phyloP scores from a whole-genome alignment of 2,888 invertebrate species.

The Ormia ochracea region DNA sequence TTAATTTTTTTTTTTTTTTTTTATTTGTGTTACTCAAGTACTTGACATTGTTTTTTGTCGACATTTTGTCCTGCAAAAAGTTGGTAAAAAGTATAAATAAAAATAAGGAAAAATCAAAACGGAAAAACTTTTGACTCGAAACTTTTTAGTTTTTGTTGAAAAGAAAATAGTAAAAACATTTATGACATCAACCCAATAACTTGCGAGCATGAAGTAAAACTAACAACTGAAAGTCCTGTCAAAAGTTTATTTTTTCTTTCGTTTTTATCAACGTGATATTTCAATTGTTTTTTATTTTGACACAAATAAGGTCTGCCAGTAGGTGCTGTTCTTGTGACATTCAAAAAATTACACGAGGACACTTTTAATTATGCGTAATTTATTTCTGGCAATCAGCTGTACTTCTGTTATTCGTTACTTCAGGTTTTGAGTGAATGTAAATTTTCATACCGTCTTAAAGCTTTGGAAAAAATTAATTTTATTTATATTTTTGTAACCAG shows the following conservation, averaged over 20 bases:
- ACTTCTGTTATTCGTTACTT: too few species aligned
- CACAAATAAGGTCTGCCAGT: too few species aligned
- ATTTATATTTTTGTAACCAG: too few species aligned
- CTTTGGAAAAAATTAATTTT: too few species aligned
- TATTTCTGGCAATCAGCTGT: too few species aligned
- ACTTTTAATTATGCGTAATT: too few species aligned
- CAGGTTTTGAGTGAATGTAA: too few species aligned
- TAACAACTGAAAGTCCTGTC: background rate
- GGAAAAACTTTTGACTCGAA: background rate
- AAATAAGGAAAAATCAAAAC: background rate
- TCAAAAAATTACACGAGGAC: too few species aligned
- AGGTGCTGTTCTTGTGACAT: too few species aligned
- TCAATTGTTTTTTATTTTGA: too few species aligned
- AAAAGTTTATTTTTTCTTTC: background rate
- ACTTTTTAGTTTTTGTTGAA: background rate
- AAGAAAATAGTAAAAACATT: background rate
- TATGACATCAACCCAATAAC: slow-evolving; percentile 1
- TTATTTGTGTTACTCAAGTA: background rate
- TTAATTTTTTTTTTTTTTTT: background rate
- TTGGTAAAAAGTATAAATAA: background rate
- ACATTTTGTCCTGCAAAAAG: background rate
- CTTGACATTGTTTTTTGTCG: slow-evolving; percentile 2
- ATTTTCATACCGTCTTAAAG: too few species aligned
- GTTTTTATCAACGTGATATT: background rate
- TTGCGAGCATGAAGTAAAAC: background rate